phyloP scores from a whole-genome alignment of 2,797 vertebrate genomes.

The Pseudomugil tenellus region DNA sequence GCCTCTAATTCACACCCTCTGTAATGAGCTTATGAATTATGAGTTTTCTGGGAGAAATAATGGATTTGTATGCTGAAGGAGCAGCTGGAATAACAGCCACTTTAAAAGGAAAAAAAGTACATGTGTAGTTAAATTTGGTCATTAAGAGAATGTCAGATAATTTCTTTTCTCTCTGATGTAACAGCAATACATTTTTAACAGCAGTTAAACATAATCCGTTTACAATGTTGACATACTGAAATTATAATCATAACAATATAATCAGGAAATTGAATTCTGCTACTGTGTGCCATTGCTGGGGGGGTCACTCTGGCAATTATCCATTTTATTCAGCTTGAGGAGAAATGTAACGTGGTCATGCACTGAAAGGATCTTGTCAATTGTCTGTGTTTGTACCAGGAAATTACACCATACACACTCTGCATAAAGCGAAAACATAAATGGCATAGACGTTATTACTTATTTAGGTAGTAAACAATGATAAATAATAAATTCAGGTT shows the following conservation, averaged over 20 bases:
- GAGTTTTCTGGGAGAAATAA: constrained; percentile 76
- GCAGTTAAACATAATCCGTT: constrained; percentile 67
- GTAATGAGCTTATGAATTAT: constrained; percentile 83
- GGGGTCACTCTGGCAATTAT: constrained; percentile 42
- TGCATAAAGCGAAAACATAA: background rate
- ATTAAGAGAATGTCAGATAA: constrained; percentile 74
- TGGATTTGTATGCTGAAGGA: constrained; percentile 75
- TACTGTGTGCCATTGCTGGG: constrained; percentile 30
- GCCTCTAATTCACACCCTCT: constrained; percentile 72
- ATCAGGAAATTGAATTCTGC: constrained; percentile 65
- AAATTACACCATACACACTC: constrained; percentile 19
- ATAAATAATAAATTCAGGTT: background rate
- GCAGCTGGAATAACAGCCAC: constrained; percentile 66
- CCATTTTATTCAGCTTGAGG: constrained; percentile 16
- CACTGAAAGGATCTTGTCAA: constrained; percentile 26
- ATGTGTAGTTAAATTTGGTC: constrained; percentile 57
- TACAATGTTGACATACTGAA: constrained; percentile 54
- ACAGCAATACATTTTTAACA: constrained; percentile 43
- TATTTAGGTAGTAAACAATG: background rate
- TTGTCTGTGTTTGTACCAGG: background rate
- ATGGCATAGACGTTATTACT: background rate
- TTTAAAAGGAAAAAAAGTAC: constrained; percentile 70
- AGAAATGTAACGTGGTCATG: constrained; percentile 13
- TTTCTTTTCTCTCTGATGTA: constrained; percentile 67
- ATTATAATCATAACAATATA: constrained; percentile 74